These are phyloP conservation scores for Hemibagrus wyckioides DNA, from an alignment of 2,113 vertebrate species.

Conservation along the genomic window DNA sequence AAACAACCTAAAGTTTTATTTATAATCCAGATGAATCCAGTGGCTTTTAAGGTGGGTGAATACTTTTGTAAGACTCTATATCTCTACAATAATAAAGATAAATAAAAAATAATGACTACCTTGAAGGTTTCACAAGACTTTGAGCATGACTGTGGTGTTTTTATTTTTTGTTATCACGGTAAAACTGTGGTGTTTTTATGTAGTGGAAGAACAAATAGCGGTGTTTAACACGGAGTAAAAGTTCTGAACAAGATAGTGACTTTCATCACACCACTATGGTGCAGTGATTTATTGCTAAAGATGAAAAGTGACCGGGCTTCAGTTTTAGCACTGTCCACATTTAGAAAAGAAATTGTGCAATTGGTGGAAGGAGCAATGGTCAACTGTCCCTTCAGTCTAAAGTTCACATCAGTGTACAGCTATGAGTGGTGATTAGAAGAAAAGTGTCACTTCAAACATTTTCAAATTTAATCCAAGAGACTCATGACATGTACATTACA, in stretches of 20 bases:
- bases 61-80: neutral
- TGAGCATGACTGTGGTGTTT: neutral
- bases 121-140: neutral
- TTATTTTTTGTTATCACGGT: no score
- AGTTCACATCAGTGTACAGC: neutral
- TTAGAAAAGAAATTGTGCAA: neutral
- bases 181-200: no score
- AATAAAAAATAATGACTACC: neutral
- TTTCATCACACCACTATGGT: neutral
- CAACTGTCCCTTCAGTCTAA: neutral
- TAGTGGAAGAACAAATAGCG: neutral
- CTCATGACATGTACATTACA: no score
- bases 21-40: neutral
- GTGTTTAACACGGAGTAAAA: neutral
- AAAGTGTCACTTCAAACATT: neutral
- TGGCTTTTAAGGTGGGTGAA: neutral
- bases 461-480: no score
- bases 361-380: neutral
- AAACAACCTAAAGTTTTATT: neutral
- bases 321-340: neutral
- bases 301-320: neutral
- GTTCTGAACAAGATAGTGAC: neutral
- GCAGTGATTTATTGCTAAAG: neutral
- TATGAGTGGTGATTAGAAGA: neutral
- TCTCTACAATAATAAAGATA: neutral